These are phyloP conservation scores for Caerostris darwini DNA, from an alignment of 1,140 invertebrate genomes.

Conservation along the genomic window DNA sequence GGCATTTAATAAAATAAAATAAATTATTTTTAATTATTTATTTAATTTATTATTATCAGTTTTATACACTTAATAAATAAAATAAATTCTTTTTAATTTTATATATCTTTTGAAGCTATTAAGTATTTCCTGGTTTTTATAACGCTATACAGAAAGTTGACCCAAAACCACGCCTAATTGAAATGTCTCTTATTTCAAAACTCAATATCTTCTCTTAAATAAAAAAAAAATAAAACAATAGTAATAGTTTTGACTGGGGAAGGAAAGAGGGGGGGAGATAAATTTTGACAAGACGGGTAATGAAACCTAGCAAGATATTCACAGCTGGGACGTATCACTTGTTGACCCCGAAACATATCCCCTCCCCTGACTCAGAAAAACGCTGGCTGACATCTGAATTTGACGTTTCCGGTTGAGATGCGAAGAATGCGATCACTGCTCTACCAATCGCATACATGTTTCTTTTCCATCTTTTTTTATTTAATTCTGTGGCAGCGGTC, in stretches of 20 bases:
- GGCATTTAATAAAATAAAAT: background rate
- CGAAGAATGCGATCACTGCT: background rate
- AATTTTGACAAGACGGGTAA: conserved; percentile 32
- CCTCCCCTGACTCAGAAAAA: background rate
- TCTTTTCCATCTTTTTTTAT: background rate
- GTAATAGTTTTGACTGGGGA: background rate
- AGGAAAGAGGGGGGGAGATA: background rate
- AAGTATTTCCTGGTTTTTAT: background rate
- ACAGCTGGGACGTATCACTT: conserved; percentile 20
- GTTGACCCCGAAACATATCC: conserved; percentile 20
- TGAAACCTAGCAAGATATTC: conserved; percentile 17
- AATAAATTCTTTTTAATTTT: background rate
- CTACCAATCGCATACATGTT: background rate
- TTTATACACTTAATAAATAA: background rate
- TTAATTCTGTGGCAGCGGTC: background rate
- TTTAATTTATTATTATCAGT: background rate
- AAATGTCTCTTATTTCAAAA: background rate
- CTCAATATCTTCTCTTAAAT: background rate
- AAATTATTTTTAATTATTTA: background rate
- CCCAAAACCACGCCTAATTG: background rate
- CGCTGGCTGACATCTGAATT: conserved; percentile 48
- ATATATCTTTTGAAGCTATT: background rate
- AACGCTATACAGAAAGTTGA: background rate
- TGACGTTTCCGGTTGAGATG: conserved; percentile 61
- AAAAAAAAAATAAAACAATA: background rate